Evolutionary conservation across 2,113 vertebrate genomes (phyloP).

Genomic region (Erinaceus europaeus): DNA sequence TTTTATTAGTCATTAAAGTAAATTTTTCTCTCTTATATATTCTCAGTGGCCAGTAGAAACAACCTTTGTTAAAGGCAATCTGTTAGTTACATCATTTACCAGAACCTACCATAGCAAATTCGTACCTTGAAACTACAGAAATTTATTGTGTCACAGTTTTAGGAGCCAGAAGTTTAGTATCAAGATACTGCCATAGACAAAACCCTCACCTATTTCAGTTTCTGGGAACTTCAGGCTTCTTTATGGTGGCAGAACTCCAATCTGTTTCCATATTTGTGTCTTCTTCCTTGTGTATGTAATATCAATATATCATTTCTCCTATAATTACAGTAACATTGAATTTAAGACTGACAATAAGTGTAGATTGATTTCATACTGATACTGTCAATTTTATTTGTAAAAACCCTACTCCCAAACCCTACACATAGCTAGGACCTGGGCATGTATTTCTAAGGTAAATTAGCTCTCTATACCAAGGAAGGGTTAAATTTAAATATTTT

Average conservation of each 20-base stretch:
- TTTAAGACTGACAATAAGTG: no score
- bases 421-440: not conserved
- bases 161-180: not conserved
- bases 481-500: not conserved
- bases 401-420: not conserved
- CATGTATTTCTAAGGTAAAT: not conserved
- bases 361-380: not conserved
- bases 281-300: not conserved
- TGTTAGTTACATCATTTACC: not conserved
- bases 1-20: not conserved
- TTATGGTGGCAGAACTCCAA: rapidly evolving
- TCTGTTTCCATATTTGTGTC: not conserved
- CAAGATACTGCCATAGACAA: not conserved
- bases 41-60: not conserved
- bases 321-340: no score
- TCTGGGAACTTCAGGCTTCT: no score
- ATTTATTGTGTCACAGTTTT: not conserved
- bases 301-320: not conserved
- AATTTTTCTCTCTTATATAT: not conserved
- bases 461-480: not conserved
- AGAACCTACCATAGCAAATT: not conserved
- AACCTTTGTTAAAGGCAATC: not conserved
- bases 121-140: not conserved
- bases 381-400: not conserved
- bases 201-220: not conserved